Conservation (phyloP, 2,797 vertebrate genomes). For the Adelosebastes latens region DNA sequence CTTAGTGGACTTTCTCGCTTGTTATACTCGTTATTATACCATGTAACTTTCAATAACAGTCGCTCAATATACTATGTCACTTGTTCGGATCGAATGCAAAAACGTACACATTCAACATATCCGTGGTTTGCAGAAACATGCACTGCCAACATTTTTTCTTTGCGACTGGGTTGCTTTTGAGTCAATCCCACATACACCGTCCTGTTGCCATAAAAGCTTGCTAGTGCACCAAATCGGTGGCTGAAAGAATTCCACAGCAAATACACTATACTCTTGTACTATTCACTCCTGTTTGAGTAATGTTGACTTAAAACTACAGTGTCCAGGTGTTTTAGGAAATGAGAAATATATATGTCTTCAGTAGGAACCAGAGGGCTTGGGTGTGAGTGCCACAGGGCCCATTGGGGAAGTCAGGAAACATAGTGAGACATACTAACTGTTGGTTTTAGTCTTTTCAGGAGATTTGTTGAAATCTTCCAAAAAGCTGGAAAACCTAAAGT, state of each 20-base stretch:
- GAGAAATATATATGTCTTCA: neutral
- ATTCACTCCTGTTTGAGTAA: neutral
- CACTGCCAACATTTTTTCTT: too few species aligned
- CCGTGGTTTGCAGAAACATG: fast-evolving
- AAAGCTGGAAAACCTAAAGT: neutral
- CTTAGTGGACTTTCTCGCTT: too few species aligned
- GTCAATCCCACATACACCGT: fast-evolving
- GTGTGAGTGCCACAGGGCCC: neutral
- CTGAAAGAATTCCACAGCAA: neutral
- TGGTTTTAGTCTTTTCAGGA: neutral
- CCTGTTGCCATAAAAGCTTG: too few species aligned
- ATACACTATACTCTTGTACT: neutral
- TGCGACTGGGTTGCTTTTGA: too few species aligned
- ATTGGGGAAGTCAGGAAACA: neutral
- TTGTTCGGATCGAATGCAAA: too few species aligned
- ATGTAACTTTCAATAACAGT: too few species aligned
- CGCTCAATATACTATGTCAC: fast-evolving
- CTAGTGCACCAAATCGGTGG: neutral
- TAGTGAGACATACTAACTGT: neutral
- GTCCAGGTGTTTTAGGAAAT: fast-evolving
- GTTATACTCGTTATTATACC: too few species aligned
- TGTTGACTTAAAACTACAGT: neutral
- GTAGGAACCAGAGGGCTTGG: neutral
- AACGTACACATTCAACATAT: too few species aligned
- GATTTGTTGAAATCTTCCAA: neutral